Percentiles rank a stretch among this genome's conserved stretches.
Evolutionary conservation across 2,113 vertebrate genomes (phyloP).

Genomic region (Entelurus aequoreus): DNA sequence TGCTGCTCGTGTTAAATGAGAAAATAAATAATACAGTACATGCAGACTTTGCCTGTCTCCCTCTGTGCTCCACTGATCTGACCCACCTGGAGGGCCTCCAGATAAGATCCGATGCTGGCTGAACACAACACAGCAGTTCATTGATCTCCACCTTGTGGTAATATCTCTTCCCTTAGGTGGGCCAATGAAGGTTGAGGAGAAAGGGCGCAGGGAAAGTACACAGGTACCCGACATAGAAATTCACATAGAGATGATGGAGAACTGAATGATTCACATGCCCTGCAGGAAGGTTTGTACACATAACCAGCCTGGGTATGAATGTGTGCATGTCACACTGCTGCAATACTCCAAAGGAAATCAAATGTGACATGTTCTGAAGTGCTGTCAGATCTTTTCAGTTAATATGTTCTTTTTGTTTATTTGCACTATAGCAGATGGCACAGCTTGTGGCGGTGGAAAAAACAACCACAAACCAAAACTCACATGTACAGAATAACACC

Average conservation of each 20-base stretch:
- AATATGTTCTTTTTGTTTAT: conserved; percentile 41
- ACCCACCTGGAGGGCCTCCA: conserved; percentile 59
- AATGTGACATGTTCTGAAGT: conserved; percentile 22
- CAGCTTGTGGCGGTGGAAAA: conserved; percentile 18
- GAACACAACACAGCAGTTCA: conserved; percentile 56
- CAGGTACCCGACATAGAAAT: conserved; percentile 11
- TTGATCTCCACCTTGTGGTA: conserved; percentile 54
- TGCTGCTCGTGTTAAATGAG: conserved; percentile 55
- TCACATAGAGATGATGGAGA: conserved; percentile 10
- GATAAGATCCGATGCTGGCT: conserved; percentile 57
- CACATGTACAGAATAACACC: conserved; percentile 23
- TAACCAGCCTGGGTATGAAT: conserved; percentile 22
- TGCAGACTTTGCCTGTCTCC: conserved; percentile 44
- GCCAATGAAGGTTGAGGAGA: conserved; percentile 51
- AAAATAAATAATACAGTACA: conserved; percentile 58
- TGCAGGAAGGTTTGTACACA: conserved; percentile 35
- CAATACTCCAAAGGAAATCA: conserved; percentile 25
- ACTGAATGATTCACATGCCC: conserved; percentile 36
- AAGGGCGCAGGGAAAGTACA: conserved; percentile 25
- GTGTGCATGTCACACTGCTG: conserved; percentile 9
- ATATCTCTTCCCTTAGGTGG: conserved; percentile 50
- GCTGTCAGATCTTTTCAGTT: conserved; percentile 27
- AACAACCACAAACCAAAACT: conserved; percentile 24
- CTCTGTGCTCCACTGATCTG: conserved; percentile 51
- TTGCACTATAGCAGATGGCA: conserved; percentile 32